These are phyloP conservation scores for Pipistrellus kuhlii DNA, from an alignment of 2,797 vertebrate species.

Conservation along the genomic window DNA sequence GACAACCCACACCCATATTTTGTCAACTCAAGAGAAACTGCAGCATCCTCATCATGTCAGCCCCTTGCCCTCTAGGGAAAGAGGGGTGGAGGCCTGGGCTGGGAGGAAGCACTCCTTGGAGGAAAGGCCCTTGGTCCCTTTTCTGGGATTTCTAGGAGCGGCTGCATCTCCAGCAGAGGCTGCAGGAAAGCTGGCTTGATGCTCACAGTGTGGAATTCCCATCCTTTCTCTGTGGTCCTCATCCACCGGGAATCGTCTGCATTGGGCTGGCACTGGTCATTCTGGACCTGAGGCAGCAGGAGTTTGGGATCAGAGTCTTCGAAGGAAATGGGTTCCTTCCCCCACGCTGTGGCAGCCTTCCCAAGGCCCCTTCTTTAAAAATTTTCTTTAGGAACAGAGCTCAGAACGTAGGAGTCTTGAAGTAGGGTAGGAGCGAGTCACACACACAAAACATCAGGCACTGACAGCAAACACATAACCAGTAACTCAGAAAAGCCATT, in stretches of 20 bases:
- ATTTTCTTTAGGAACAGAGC: neutral
- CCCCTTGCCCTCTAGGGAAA: neutral
- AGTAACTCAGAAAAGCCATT: neutral
- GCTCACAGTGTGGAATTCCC: conserved; percentile 92
- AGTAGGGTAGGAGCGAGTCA: neutral
- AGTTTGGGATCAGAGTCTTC: conserved; percentile 15
- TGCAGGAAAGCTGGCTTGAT: neutral
- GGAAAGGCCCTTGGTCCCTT: neutral
- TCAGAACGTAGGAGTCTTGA: neutral
- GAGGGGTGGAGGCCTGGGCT: neutral
- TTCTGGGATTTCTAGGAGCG: neutral
- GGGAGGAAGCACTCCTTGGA: neutral
- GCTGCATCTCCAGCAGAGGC: neutral
- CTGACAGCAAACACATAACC: neutral
- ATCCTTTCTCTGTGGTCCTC: conserved; percentile 92
- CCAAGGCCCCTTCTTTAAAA: neutral
- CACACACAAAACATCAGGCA: neutral
- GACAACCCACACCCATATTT: neutral
- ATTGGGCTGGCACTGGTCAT: conserved; percentile 96
- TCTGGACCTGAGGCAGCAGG: conserved; percentile 91
- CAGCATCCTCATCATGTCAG: neutral
- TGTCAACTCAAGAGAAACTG: neutral
- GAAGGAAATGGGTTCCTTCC: neutral
- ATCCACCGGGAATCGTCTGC: conserved; percentile 93
- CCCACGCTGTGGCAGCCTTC: neutral